Evolutionary conservation across 92 coral and sea anemone genomes (phyloP).

Genomic region (Micromussa lordhowensis): DNA sequence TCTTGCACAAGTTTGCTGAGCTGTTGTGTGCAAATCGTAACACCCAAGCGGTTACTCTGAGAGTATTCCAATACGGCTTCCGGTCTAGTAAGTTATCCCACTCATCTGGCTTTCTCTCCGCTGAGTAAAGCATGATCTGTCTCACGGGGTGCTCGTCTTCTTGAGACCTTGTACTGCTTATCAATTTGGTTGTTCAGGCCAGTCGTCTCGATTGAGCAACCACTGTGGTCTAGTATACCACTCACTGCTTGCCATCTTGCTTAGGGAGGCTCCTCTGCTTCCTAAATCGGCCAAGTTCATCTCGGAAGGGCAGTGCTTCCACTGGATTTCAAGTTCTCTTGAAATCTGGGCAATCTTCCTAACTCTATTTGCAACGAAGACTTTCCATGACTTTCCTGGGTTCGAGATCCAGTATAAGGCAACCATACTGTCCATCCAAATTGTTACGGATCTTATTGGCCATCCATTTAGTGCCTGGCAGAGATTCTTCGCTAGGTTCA

Average conservation of each 20-base stretch:
- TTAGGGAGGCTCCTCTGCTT: too few relatives aligned
- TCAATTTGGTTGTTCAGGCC: slow-evolving; percentile 23
- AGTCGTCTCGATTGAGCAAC: slow-evolving; percentile 1
- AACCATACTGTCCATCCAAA: slow-evolving; percentile 61
- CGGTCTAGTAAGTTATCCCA: slow-evolving; percentile 1
- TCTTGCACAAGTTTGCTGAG: neutral
- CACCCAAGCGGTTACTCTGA: slow-evolving; percentile 19
- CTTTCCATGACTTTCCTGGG: too few relatives aligned
- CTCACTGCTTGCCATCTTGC: too few relatives aligned
- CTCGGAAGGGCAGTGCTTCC: too few relatives aligned
- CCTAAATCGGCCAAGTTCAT: too few relatives aligned
- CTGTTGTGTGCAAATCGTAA: slow-evolving; percentile 23
- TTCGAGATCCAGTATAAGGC: slow-evolving; percentile 35
- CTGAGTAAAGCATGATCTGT: neutral
- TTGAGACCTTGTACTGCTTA: neutral
- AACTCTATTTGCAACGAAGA: too few relatives aligned
- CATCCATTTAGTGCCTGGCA: slow-evolving; percentile 4
- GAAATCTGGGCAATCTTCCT: too few relatives aligned
- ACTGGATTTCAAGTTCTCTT: too few relatives aligned
- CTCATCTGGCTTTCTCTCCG: slow-evolving; percentile 13
- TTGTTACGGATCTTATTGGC: slow-evolving; percentile 36
- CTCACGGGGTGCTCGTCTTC: neutral
- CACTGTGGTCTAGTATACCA: neutral
- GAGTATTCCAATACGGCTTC: slow-evolving; percentile 13
- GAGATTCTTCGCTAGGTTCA: slow-evolving; percentile 44